Evolutionary conservation across 2,888 invertebrate species (phyloP).

Genomic region (Acleris laterana): DNA sequence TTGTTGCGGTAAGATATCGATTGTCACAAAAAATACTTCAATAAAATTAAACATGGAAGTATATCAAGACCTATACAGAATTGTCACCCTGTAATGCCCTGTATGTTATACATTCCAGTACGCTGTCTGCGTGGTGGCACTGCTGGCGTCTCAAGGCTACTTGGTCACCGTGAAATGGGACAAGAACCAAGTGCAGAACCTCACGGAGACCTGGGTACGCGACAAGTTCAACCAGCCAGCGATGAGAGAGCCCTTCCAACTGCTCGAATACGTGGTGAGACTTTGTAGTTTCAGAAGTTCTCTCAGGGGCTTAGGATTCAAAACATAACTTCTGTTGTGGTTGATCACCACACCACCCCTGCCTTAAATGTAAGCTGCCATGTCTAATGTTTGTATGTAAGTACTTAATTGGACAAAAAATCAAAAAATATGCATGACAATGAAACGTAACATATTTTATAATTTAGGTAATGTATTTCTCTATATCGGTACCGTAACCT

Average conservation of each 20-base stretch:
- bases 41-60: too few relatives aligned
- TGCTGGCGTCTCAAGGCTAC: neutral
- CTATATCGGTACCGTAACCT: too few relatives aligned
- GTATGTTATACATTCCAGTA: constrained; percentile 5
- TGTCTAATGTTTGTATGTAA: too few relatives aligned
- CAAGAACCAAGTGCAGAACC: neutral
- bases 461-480: too few relatives aligned
- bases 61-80: too few relatives aligned
- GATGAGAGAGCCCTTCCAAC: neutral
- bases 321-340: too few relatives aligned
- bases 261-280: constrained; percentile 1
- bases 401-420: too few relatives aligned
- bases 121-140: neutral
- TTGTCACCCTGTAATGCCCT: neutral
- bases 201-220: neutral
- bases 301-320: neutral
- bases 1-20: neutral
- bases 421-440: too few relatives aligned
- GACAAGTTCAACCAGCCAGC: neutral
- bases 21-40: too few relatives aligned
- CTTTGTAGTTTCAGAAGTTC: neutral
- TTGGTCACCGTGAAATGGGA: neutral
- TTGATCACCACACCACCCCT: too few relatives aligned
- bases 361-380: too few relatives aligned
- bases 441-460: too few relatives aligned